Evolutionary conservation across 2,888 invertebrate genomes (phyloP).

Genomic region (Mamestra brassicae): DNA sequence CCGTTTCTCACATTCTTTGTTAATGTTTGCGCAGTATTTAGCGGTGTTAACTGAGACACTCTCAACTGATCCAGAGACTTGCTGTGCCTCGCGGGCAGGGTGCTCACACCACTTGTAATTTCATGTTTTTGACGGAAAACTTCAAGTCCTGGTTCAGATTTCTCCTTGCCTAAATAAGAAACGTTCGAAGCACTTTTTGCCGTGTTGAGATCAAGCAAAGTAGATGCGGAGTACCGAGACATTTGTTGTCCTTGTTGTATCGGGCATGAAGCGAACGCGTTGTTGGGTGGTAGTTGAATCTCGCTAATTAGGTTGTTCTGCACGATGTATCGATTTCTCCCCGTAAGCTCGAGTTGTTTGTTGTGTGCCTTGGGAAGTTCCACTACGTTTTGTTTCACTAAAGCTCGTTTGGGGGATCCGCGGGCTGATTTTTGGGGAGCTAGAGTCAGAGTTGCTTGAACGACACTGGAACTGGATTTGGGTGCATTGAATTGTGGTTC

Average conservation of each 20-base stretch:
- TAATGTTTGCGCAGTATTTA: constrained; percentile 79
- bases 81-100: constrained; percentile 94
- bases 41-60: constrained; percentile 86
- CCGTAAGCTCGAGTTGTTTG: constrained; percentile 87
- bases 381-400: constrained; percentile 86
- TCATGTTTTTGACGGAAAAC: constrained; percentile 83
- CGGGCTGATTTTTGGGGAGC: constrained; percentile 90
- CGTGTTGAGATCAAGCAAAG: constrained; percentile 87
- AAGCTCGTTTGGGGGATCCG: constrained; percentile 87
- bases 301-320: constrained; percentile 90
- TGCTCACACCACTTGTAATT: constrained; percentile 88
- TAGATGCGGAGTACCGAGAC: constrained; percentile 92
- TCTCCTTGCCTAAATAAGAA: constrained; percentile 79
- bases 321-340: constrained; percentile 88
- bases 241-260: constrained; percentile 88
- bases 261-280: constrained; percentile 83
- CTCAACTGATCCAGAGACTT: constrained; percentile 95
- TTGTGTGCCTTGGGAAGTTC: constrained; percentile 85
- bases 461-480: constrained; percentile 87
- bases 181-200: constrained; percentile 78
- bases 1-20: constrained; percentile 82
- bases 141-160: constrained; percentile 77
- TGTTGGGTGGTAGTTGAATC: constrained; percentile 87
- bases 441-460: constrained; percentile 92
- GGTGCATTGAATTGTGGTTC: constrained; percentile 90